Percentiles rank a stretch among this genome's conserved stretches.
Evolutionary conservation across 2,888 invertebrate species (phyloP).

Genomic region (Sipha maydis): DNA sequence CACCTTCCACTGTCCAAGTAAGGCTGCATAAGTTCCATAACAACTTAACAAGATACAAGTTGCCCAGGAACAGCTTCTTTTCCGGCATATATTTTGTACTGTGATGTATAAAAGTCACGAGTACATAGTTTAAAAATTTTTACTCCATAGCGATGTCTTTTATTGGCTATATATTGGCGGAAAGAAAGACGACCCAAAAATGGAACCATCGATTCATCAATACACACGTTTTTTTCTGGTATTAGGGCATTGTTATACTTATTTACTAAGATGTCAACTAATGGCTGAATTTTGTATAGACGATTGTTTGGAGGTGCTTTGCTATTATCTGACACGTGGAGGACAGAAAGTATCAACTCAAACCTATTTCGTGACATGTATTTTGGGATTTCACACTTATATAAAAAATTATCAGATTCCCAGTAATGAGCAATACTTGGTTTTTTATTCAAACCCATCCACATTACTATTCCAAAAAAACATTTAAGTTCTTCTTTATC

Average conservation of each 20-base stretch:
- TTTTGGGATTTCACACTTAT: not conserved
- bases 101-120: slow-evolving; percentile 26
- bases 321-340: too few species aligned
- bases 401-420: slow-evolving; percentile 19
- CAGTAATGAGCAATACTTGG: slow-evolving; percentile 33
- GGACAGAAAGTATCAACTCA: slow-evolving; percentile 7
- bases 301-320: too few species aligned
- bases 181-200: slow-evolving; percentile 1
- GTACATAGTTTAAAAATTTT: slow-evolving; percentile 19
- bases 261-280: too few species aligned
- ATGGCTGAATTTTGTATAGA: too few species aligned
- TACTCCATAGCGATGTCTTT: slow-evolving; percentile 16
- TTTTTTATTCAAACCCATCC: slow-evolving; percentile 5
- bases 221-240: too few species aligned
- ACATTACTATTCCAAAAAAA: slow-evolving; percentile 31
- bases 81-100: not conserved
- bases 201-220: not conserved
- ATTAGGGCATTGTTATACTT: too few species aligned
- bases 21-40: too few species aligned
- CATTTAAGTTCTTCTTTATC: slow-evolving; percentile 8
- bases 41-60: too few species aligned
- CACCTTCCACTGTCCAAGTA: not conserved
- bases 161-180: slow-evolving; percentile 23
- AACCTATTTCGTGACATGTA: slow-evolving; percentile 33
- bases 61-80: too few species aligned